Evolutionary conservation across 2,888 invertebrate genomes (phyloP), one percentile per base, ranked within the genome.

Genomic region (Himalopsyche tibetana): DNA sequence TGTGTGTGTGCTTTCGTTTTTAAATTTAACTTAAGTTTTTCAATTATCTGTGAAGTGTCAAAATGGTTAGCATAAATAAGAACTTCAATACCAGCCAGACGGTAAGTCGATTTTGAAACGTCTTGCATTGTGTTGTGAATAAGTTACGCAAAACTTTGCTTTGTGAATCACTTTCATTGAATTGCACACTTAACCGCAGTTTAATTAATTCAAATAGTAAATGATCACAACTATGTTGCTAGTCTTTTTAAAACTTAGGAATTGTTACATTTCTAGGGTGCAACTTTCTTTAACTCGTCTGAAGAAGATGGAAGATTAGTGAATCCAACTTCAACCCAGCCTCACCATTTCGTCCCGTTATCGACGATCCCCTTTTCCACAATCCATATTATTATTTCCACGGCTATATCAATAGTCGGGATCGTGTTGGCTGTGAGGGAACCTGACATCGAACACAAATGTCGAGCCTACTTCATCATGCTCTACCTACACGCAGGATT

Each of bases 381-480:
- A 17, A 82, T 88, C 19, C 88, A 88, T 81, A 55, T 86, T 2
- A 51, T 88, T 1, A 85, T 88, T 8, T 88, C 88, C 15, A 82
- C 86, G 8, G 56, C 55, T 9, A 88, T 88, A 63, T 88, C 88
- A 19, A 87, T 88, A n/a, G 84, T 87, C 17, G 88, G 88, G 9
- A 87, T 88, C 36, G 85, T 88, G 51, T 42, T 88, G 89, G 91
- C 92, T 51, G 87, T 90, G 40, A 88, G 89, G 55, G 91, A 91
- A 89, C 91, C 91, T n/a, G 90, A 91, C 89, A 90, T 90, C 86
- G 91, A 91, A 38, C 91, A 91, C 87, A 92, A 91, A 89, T 94
- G 94, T 89, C 91, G 92, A 86, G 94, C 94, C 79, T 94, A 94
- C 89, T 95, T 94, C 89, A 91, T 94, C 85, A 92, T 95, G 90